These are phyloP conservation scores for Heliothis virescens DNA, from an alignment of 1,140 invertebrate genomes.

Conservation along the genomic window DNA sequence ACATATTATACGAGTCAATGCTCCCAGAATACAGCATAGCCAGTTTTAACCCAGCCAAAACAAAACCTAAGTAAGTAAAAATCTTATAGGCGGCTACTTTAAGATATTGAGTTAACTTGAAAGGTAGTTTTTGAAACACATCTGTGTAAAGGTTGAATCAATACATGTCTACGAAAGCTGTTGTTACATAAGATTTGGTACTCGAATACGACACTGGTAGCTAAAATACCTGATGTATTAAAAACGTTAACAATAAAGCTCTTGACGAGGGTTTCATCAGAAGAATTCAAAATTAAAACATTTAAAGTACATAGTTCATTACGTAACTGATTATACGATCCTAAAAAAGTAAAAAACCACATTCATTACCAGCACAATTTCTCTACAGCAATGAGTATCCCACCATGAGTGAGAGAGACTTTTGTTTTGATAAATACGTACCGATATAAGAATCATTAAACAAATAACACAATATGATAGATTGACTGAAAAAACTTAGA, in stretches of 20 bases:
- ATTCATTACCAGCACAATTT: constrained; percentile 55
- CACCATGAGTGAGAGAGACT: constrained; percentile 59
- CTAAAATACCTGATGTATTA: background rate
- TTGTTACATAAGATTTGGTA: constrained; percentile 33
- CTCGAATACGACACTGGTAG: background rate
- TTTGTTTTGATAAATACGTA: constrained; percentile 68
- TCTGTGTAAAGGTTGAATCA: constrained; percentile 17
- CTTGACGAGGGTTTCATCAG: background rate
- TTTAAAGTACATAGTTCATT: constrained; percentile 17
- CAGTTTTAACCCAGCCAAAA: background rate
- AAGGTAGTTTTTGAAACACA: background rate
- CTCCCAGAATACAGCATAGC: too few relatives aligned
- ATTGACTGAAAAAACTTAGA: background rate
- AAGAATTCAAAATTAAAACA: background rate
- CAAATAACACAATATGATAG: too few relatives aligned
- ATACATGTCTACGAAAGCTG: constrained; percentile 15
- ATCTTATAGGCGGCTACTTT: too few relatives aligned
- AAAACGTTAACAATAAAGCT: background rate
- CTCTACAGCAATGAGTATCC: constrained; percentile 67
- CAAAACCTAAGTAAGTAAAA: background rate
- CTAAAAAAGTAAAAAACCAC: constrained; percentile 50
- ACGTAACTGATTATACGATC: background rate
- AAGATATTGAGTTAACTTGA: background rate
- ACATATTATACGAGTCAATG: too few relatives aligned
- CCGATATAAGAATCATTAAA: constrained; percentile 45